A percentile compares a stretch with the other conserved stretches of the same genome.
Evolutionary conservation across 2,888 invertebrate genomes (phyloP).

Genomic region (Cryptocephalus moraei): DNA sequence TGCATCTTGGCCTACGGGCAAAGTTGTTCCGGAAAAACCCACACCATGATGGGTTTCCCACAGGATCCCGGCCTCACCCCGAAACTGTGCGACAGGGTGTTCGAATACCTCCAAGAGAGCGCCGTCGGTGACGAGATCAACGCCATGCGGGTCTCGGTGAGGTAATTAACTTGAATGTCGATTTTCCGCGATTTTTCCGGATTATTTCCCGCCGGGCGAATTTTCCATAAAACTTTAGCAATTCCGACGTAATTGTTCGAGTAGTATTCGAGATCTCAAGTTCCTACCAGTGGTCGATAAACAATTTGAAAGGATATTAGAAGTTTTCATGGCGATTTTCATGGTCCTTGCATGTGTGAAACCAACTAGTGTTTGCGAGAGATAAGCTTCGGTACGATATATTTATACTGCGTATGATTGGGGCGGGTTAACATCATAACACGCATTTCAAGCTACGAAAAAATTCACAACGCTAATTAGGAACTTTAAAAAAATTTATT

Average conservation of each 20-base stretch:
- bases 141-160: constrained; percentile 31
- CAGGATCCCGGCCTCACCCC: constrained; percentile 48
- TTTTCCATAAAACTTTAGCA: constrained; percentile 9
- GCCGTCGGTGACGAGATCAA: constrained; percentile 30
- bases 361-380: constrained; percentile 13
- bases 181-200: no score
- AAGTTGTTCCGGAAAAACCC: constrained; percentile 67
- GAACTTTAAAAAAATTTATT: no score
- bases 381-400: constrained; percentile 10
- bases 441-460: neutral
- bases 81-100: constrained; percentile 44
- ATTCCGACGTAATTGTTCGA: constrained; percentile 8
- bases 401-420: neutral
- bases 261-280: constrained; percentile 4
- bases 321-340: constrained; percentile 7
- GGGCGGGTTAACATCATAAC: constrained; percentile 5
- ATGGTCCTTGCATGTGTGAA: constrained; percentile 23
- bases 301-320: constrained; percentile 14
- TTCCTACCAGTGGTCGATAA: constrained; percentile 17
- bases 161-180: constrained; percentile 23
- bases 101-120: constrained; percentile 33
- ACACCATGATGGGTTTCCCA: constrained; percentile 63
- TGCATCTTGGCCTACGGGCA: constrained; percentile 69
- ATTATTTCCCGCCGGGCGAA: neutral
- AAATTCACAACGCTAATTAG: no score